Evolutionary conservation across 2,888 invertebrate genomes (phyloP).

Genomic region (Platynereis dumerilii): DNA sequence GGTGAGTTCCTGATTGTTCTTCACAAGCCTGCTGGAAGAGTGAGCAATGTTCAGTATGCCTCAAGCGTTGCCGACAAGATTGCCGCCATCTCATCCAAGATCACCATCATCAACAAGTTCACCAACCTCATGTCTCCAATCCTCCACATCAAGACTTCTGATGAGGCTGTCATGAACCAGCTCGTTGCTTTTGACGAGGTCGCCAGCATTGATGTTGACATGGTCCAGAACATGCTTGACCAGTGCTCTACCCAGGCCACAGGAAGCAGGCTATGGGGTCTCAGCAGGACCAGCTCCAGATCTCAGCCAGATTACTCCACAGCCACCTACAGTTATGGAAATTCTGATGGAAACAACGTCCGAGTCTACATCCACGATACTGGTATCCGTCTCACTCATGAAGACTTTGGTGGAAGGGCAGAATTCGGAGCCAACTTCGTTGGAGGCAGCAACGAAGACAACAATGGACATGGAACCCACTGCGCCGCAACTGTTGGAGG

Average conservation of each 20-base stretch:
- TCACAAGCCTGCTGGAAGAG: too few relatives aligned
- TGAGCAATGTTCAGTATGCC: too few relatives aligned
- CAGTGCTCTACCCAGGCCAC: conserved; percentile 4
- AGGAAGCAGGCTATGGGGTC: conserved; percentile 5
- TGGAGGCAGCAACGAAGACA: conserved; percentile 5
- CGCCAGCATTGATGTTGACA: too few relatives aligned
- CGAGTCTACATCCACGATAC: conserved; percentile 25
- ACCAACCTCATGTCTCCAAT: too few relatives aligned
- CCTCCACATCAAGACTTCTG: too few relatives aligned
- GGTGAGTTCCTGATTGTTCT: too few relatives aligned
- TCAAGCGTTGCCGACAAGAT: too few relatives aligned
- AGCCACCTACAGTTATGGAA: background rate
- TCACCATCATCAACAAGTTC: too few relatives aligned
- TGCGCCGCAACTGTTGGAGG: conserved; percentile 22
- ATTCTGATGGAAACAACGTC: conserved; percentile 13
- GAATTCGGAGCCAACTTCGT: conserved; percentile 2
- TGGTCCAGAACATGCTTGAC: too few relatives aligned
- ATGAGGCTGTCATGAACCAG: too few relatives aligned
- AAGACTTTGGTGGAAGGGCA: conserved; percentile 18
- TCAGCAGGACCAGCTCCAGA: background rate
- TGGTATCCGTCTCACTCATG: conserved; percentile 11
- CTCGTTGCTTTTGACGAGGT: too few relatives aligned
- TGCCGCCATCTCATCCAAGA: too few relatives aligned
- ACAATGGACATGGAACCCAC: conserved; percentile 28
- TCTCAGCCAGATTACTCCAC: background rate